Evolutionary conservation across 2,797 vertebrate genomes (phyloP).

Genomic region (Enteromius treurensis): DNA sequence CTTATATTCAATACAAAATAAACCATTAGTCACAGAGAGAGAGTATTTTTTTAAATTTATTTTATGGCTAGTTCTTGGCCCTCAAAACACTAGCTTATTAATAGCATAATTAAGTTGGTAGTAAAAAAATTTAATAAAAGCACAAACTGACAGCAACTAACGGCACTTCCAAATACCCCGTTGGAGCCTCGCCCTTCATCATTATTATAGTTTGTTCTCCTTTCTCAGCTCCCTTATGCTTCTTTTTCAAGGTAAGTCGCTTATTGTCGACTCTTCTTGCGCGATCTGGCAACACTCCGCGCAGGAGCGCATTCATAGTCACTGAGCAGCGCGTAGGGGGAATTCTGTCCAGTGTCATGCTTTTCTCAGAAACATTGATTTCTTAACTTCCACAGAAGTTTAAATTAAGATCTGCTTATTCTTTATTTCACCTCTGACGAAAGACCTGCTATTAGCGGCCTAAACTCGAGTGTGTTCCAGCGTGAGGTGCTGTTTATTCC

Average conservation of each 20-base stretch:
- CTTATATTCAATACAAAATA: no score
- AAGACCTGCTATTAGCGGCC: neutral
- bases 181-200: neutral
- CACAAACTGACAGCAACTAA: neutral
- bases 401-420: neutral
- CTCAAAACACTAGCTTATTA: neutral
- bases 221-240: neutral
- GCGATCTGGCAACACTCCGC: slow-evolving; percentile 18
- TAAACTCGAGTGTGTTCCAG: slow-evolving; percentile 8
- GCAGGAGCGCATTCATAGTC: slow-evolving; percentile 19
- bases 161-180: neutral
- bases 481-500: slow-evolving; percentile 14
- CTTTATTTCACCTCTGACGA: neutral
- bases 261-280: neutral
- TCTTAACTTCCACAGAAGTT: neutral
- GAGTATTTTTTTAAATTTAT: neutral
- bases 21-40: neutral
- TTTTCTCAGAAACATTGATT: neutral
- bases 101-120: neutral
- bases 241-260: neutral
- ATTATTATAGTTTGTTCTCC: neutral
- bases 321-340: slow-evolving; percentile 2
- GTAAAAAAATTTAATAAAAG: neutral
- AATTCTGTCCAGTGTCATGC: neutral
- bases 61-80: neutral